These are phyloP conservation scores for Limnephilus auricula DNA, from an alignment of 2,888 invertebrate species.

Conservation along the genomic window DNA sequence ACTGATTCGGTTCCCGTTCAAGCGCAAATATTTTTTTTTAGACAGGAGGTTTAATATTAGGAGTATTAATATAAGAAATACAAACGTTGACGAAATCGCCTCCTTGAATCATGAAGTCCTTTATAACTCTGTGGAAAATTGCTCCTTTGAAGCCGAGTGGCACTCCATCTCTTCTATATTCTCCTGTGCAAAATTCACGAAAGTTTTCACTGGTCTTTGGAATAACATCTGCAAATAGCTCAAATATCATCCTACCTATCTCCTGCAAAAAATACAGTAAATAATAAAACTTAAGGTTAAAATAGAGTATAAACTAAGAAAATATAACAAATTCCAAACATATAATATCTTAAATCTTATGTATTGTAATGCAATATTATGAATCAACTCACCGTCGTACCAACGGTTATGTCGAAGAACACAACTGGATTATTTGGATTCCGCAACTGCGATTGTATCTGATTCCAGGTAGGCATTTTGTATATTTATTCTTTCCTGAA, in stretches of 20 bases:
- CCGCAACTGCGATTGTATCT: slow-evolving; percentile 92
- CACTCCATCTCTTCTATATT: slow-evolving; percentile 96
- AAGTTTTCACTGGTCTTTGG: slow-evolving; percentile 99
- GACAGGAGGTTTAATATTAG: neutral
- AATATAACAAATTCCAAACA: neutral
- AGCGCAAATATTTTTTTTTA: neutral
- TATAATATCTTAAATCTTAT: neutral
- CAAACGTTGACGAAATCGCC: slow-evolving; percentile 99
- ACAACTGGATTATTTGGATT: slow-evolving; percentile 98
- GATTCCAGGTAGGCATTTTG: slow-evolving; percentile 95
- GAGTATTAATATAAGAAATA: slow-evolving; percentile 65
- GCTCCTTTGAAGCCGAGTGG: slow-evolving; percentile 98
- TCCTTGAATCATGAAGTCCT: slow-evolving; percentile 99
- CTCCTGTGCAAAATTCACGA: slow-evolving; percentile 98
- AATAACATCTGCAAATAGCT: slow-evolving; percentile 97
- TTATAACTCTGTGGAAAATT: slow-evolving; percentile 98
- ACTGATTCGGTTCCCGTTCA: neutral
- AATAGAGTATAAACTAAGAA: slow-evolving; percentile 36
- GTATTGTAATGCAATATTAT: neutral
- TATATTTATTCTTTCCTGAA: neutral
- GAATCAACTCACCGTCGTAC: slow-evolving; percentile 85
- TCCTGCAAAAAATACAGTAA: slow-evolving; percentile 79
- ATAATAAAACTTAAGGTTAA: slow-evolving; percentile 44
- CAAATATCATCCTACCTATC: slow-evolving; percentile 98
- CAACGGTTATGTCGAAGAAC: slow-evolving; percentile 98